phyloP scores from a whole-genome alignment of 2,113 vertebrate genomes.

The Regulus satrapa region DNA sequence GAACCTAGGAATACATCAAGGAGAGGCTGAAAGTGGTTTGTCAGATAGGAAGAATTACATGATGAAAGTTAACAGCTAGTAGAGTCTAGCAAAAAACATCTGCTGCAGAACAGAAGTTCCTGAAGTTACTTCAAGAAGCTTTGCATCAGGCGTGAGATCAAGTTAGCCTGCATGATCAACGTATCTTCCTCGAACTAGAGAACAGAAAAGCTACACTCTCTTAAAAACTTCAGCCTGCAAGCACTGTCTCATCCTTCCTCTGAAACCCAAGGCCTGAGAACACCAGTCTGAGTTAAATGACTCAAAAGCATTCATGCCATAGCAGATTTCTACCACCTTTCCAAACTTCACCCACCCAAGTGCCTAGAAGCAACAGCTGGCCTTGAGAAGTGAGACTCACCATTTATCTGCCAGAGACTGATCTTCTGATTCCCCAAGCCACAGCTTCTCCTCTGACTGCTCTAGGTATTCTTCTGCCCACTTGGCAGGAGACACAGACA shows the following conservation, averaged over 20 bases:
- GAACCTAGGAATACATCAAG: neutral
- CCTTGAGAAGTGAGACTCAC: conserved; percentile 49
- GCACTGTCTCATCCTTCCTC: neutral
- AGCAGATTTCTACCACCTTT: neutral
- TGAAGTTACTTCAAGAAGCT: neutral
- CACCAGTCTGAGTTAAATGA: neutral
- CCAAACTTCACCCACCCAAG: neutral
- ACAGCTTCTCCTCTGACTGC: conserved; percentile 96
- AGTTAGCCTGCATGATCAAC: neutral
- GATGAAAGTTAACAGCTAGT: neutral
- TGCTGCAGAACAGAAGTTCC: neutral
- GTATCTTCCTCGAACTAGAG: neutral
- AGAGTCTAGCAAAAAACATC: neutral
- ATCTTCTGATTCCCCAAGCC: conserved; percentile 90
- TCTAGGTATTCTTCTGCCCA: conserved; percentile 98
- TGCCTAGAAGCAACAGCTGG: neutral
- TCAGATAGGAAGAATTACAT: neutral
- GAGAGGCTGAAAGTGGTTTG: neutral
- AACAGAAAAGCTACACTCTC: neutral
- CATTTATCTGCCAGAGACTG: conserved; percentile 74
- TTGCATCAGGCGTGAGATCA: neutral
- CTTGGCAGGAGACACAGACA: conserved; percentile 80
- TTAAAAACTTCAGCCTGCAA: neutral
- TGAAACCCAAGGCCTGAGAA: neutral
- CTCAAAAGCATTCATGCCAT: neutral